Base-by-base conservation (phyloP, 2,888 invertebrate species). In the Drosophila leonis region DNA sequence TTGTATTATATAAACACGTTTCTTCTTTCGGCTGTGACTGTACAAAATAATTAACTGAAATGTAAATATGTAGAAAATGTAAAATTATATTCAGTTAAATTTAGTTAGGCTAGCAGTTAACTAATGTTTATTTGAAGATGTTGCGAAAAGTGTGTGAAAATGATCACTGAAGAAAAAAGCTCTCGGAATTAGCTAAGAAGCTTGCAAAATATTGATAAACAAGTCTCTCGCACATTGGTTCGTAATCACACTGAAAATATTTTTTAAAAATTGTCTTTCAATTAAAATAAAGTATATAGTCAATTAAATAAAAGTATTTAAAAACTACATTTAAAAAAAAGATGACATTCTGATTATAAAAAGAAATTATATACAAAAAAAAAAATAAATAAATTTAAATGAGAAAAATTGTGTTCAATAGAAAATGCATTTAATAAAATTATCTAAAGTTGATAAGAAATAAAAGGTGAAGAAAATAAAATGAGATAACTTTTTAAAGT, bases 201-300 rank as follows among this genome's bases (percentile, higher is more conserved):
- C 49, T 20, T 29, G n/a, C 39, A 33, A 20, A 31, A 59, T 54
- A 70, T 24, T 15, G 31, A 18, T 12, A 15, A 64, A 55, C 48
- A 72, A 51, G 15, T 46, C 18, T n/a, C 7, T 18, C 2, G 65
- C 56, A 74, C 72, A 74, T 37, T 74, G 71, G 49, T 46, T 31
- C 0, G 44, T 0, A 24, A 7, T 6, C 7, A 10, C 3, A 48
- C 18, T 48, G 2, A 7, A 12, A 41, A n/a, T 18, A 1, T 18
- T 2, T 18, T 3, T 10, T 10, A 4, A 41, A n/a, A 41, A 33
- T 10, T 13, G 35, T 13, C 0, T 35, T 24, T n/a, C n/a, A 24
- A 24, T 35, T 13, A 12, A 35, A 35, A 35, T n/a, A n/a, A n/a
- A n/a, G n/a, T n/a, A n/a, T n/a, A n/a, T n/a, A n/a, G n/a, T n/a